A percentile compares a stretch with the other conserved stretches of the same genome.
phyloP scores from a whole-genome alignment of 2,888 invertebrate genomes.

The Ichneumoninae sp. region DNA sequence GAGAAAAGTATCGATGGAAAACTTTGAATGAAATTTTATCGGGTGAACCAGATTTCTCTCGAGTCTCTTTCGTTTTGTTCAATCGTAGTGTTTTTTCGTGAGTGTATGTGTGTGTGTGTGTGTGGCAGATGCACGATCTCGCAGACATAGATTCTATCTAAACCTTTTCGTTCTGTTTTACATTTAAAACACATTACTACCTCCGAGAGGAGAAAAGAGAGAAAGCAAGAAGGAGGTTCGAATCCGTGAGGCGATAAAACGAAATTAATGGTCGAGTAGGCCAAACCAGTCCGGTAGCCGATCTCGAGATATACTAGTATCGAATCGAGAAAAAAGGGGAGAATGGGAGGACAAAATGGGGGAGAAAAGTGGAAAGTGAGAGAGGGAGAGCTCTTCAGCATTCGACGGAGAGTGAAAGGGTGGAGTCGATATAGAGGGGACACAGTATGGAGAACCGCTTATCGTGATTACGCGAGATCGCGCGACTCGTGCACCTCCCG shows the following conservation, averaged over 20 bases:
- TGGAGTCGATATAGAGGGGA: slow-evolving; percentile 64
- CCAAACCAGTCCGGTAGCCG: slow-evolving; percentile 72
- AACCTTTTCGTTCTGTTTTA: slow-evolving; percentile 82
- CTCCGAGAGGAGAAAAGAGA: slow-evolving; percentile 51
- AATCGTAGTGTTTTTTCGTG: slow-evolving; percentile 23
- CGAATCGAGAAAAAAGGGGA: slow-evolving; percentile 70
- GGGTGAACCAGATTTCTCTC: slow-evolving; percentile 71
- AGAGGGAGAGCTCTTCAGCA: slow-evolving; percentile 58
- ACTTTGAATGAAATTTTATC: slow-evolving; percentile 83
- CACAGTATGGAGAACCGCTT: slow-evolving; percentile 62
- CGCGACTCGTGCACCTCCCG: slow-evolving; percentile 39
- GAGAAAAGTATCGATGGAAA: slow-evolving; percentile 65
- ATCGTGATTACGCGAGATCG: slow-evolving; percentile 68
- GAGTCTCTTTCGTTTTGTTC: slow-evolving; percentile 36
- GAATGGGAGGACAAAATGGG: slow-evolving; percentile 52
- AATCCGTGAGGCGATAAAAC: slow-evolving; percentile 82
- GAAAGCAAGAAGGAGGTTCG: slow-evolving; percentile 74
- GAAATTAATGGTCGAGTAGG: slow-evolving; percentile 82
- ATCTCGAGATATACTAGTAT: slow-evolving; percentile 79
- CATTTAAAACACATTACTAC: slow-evolving; percentile 84
- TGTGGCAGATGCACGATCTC: slow-evolving; percentile 6
- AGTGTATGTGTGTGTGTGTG: slow-evolving; percentile 1
- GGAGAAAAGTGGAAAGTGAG: slow-evolving; percentile 63
- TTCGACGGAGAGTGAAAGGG: slow-evolving; percentile 50
- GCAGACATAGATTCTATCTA: slow-evolving; percentile 71